Conservation (phyloP, 2,113 vertebrate genomes). For the Lepisosteus osseus region DNA sequence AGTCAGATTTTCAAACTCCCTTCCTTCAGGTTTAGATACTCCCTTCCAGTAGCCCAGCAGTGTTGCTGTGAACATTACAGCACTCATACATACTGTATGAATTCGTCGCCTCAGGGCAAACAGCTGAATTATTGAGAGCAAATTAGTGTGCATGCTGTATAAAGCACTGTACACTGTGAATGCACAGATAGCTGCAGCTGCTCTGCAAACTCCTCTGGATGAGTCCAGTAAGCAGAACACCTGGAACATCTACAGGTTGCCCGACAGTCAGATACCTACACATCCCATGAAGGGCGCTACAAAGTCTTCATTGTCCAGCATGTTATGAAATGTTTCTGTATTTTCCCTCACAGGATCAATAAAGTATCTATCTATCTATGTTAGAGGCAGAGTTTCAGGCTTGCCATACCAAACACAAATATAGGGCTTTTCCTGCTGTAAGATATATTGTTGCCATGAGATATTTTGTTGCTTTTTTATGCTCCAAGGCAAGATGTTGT, state of each 20-base stretch:
- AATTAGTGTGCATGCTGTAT: neutral
- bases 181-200: neutral
- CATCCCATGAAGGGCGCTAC: neutral
- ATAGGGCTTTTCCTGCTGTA: too few relatives aligned
- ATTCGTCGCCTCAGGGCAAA: neutral
- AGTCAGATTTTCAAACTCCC: too few relatives aligned
- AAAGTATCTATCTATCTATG: neutral
- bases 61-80: neutral
- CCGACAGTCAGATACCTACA: neutral
- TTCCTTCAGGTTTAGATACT: neutral
- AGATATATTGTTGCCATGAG: too few relatives aligned
- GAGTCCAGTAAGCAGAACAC: neutral
- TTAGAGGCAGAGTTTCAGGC: neutral
- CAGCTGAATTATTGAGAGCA: slow-evolving; percentile 5
- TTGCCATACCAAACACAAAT: neutral
- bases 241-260: neutral
- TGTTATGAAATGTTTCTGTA: neutral
- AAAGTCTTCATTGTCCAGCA: neutral
- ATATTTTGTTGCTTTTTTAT: too few relatives aligned
- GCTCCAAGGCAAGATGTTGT: too few relatives aligned
- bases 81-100: slow-evolving; percentile 2
- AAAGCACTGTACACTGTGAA: neutral
- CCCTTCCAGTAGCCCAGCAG: neutral
- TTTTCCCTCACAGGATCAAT: too few relatives aligned
- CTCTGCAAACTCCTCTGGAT: neutral